Evolutionary conservation across 2,797 vertebrate species (phyloP).

Genomic region (Artibeus jamaicensis): DNA sequence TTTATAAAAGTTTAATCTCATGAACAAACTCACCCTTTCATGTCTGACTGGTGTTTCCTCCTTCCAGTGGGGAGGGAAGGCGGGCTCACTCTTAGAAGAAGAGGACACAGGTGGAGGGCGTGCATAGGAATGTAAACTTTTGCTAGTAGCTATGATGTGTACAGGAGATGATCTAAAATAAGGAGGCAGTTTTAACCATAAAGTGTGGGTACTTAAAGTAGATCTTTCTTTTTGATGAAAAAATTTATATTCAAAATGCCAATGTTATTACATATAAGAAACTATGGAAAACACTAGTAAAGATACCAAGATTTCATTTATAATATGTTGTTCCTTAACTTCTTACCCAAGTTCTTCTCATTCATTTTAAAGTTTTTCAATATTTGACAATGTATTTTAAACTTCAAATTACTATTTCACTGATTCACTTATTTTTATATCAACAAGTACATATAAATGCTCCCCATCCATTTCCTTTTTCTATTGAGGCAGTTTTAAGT

Average conservation of each 20-base stretch:
- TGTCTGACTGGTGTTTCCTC: constrained; percentile 87
- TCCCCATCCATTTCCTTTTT: neutral
- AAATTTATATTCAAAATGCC: neutral
- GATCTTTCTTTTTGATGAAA: constrained; percentile 5
- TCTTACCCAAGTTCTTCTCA: neutral
- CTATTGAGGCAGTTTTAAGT: neutral
- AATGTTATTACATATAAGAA: neutral
- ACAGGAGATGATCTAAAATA: constrained; percentile 95
- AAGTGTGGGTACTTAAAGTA: neutral
- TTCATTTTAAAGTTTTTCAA: neutral
- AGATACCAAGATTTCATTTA: neutral
- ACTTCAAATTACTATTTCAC: neutral
- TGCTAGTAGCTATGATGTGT: constrained; percentile 98
- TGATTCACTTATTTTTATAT: constrained; percentile 26
- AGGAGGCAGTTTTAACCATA: constrained; percentile 50
- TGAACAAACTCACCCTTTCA: constrained; percentile 83
- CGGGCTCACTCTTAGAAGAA: constrained; percentile 88
- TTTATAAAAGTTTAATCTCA: constrained; percentile 12
- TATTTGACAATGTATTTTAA: constrained; percentile 12
- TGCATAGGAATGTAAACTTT: constrained; percentile 99
- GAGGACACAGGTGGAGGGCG: constrained; percentile 93
- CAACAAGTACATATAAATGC: neutral
- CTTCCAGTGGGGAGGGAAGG: constrained; percentile 90
- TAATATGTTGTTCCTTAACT: neutral
- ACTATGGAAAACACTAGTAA: neutral